Percentiles rank a stretch among this genome's conserved stretches.
Conservation (phyloP, 2,113 vertebrate genomes). For the Lota lota region DNA sequence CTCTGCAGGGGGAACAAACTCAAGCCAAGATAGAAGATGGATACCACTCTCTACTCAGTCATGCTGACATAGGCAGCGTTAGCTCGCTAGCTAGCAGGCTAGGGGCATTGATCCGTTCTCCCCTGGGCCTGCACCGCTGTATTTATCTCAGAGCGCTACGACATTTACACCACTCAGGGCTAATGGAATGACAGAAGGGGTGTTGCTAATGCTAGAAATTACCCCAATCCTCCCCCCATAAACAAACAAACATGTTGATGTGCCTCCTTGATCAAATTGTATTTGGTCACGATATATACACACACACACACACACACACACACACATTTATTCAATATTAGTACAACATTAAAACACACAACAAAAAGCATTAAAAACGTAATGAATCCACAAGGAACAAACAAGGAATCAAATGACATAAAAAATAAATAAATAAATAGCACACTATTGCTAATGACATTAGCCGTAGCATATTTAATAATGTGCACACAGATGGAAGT, state of each 20-base stretch:
- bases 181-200: neutral
- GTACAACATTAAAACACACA: slow-evolving; percentile 14
- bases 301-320: slow-evolving; percentile 8
- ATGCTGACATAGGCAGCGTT: slow-evolving; percentile 50
- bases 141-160: slow-evolving; percentile 16
- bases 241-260: slow-evolving; percentile 20
- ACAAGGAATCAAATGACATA: slow-evolving; percentile 2
- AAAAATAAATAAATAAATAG: slow-evolving; percentile 2
- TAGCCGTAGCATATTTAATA: slow-evolving; percentile 27
- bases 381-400: slow-evolving; percentile 6
- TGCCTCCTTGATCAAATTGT: slow-evolving; percentile 18
- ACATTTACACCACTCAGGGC: neutral
- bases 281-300: slow-evolving; percentile 11
- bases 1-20: slow-evolving; percentile 7
- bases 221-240: neutral
- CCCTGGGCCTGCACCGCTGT: neutral
- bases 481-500: slow-evolving; percentile 52
- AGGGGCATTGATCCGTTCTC: slow-evolving; percentile 15
- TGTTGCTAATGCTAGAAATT: too few species aligned
- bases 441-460: slow-evolving; percentile 18
- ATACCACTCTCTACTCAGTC: slow-evolving; percentile 48
- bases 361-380: slow-evolving; percentile 13
- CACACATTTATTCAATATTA: slow-evolving; percentile 6
- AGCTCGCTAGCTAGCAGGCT: slow-evolving; percentile 8
- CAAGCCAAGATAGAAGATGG: slow-evolving; percentile 40